Evolutionary conservation across 2,888 invertebrate species (phyloP).

Genomic region (Epistrophe grossulariae): DNA sequence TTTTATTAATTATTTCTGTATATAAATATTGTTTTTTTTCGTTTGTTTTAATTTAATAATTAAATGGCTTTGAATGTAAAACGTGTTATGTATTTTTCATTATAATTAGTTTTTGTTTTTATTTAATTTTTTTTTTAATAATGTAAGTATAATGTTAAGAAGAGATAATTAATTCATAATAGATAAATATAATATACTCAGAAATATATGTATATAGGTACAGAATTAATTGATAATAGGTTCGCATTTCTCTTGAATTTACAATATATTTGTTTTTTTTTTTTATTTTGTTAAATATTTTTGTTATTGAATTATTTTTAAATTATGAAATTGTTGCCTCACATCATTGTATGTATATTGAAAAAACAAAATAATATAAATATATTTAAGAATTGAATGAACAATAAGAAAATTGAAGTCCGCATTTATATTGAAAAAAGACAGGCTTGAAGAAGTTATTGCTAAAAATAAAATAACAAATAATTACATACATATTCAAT

Average conservation of each 20-base stretch:
- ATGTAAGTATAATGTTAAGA: conserved; percentile 67
- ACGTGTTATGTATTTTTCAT: conserved; percentile 52
- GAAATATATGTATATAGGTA: conserved; percentile 78
- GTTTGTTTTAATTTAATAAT: conserved; percentile 56
- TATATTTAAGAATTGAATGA: conserved; percentile 25
- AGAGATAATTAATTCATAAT: conserved; percentile 71
- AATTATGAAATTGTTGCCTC: conserved; percentile 27
- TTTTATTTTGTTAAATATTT: conserved; percentile 47
- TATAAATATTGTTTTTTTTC: conserved; percentile 56
- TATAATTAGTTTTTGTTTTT: conserved; percentile 49
- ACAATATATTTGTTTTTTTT: conserved; percentile 78
- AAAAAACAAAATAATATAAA: neutral
- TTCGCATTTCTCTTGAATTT: conserved; percentile 71
- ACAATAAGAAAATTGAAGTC: conserved; percentile 41
- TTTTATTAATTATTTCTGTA: conserved; percentile 41
- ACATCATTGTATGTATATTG: neutral
- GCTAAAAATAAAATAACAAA: conserved; percentile 14
- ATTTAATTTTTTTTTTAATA: conserved; percentile 15
- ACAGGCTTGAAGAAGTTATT: conserved; percentile 7
- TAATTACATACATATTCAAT: conserved; percentile 3
- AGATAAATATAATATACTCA: conserved; percentile 67
- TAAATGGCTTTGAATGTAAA: conserved; percentile 65
- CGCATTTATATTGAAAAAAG: conserved; percentile 18
- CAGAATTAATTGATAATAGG: conserved; percentile 80
- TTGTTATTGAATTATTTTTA: conserved; percentile 42